Evolutionary conservation across 2,113 vertebrate species (phyloP).

Genomic region (Stomatorhinus ivindoensis): DNA sequence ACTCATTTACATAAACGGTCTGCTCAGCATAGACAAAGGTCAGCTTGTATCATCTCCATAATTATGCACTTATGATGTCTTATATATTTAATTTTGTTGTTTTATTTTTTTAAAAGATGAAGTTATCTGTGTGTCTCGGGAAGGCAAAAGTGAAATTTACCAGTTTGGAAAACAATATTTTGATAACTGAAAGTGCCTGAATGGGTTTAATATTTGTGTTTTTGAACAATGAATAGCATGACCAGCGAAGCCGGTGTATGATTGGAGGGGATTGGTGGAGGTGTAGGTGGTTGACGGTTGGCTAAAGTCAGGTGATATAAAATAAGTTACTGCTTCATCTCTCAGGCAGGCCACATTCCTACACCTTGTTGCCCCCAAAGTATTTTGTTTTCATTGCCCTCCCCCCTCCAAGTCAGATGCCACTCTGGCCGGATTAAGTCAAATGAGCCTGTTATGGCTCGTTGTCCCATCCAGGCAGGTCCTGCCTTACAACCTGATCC

Average conservation of each 20-base stretch:
- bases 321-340: neutral
- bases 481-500: neutral
- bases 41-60: neutral
- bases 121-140: neutral
- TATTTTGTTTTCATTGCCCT: neutral
- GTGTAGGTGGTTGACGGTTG: neutral
- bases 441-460: neutral
- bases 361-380: neutral
- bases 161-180: neutral
- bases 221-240: neutral
- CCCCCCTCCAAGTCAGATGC: neutral
- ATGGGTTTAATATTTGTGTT: neutral
- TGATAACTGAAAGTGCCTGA: neutral
- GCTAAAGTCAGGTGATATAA: neutral
- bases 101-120: neutral
- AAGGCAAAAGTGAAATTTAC: neutral
- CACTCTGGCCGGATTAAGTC: neutral
- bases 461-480: neutral
- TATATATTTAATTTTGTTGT: neutral
- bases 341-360: neutral
- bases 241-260: neutral
- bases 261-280: neutral
- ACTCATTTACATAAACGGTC: neutral
- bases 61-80: neutral
- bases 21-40: neutral